Percentiles rank a stretch among this genome's conserved stretches.
Evolutionary conservation across 2,797 vertebrate species (phyloP).

Genomic region (Spea hammondii): DNA sequence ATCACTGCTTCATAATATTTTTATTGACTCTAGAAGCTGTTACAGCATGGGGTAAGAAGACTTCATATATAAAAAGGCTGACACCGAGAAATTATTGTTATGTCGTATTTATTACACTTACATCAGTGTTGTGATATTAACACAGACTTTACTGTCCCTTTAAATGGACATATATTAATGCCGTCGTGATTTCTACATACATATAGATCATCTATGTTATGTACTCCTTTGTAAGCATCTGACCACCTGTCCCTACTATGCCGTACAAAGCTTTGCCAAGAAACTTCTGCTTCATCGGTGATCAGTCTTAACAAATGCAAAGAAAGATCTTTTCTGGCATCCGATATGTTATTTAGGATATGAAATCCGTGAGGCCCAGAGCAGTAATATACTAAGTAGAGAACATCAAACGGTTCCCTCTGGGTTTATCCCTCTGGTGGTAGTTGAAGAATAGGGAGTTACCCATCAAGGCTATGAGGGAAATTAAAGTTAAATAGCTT

Average conservation of each 20-base stretch:
- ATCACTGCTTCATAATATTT: too few relatives aligned
- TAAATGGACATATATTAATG: too few relatives aligned
- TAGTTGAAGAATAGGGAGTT: slow-evolving; percentile 32
- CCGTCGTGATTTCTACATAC: too few relatives aligned
- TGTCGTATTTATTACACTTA: too few relatives aligned
- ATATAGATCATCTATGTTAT: too few relatives aligned
- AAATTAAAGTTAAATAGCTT: slow-evolving; percentile 46
- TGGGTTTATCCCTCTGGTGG: slow-evolving; percentile 29
- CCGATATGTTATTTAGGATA: slow-evolving; percentile 15
- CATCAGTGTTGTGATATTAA: too few relatives aligned
- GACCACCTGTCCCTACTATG: slow-evolving; percentile 13
- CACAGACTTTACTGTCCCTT: too few relatives aligned
- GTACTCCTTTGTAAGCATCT: neutral
- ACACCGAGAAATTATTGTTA: too few relatives aligned
- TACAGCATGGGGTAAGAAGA: too few relatives aligned
- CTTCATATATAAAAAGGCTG: too few relatives aligned
- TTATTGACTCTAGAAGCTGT: too few relatives aligned
- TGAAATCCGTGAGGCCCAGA: slow-evolving; percentile 6
- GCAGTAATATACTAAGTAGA: slow-evolving; percentile 4
- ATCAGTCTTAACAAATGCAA: neutral
- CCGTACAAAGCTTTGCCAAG: neutral
- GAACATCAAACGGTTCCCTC: slow-evolving; percentile 36
- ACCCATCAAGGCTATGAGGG: slow-evolving; percentile 21
- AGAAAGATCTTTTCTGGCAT: slow-evolving; percentile 15
- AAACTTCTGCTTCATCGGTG: neutral